Evolutionary conservation across 2,797 vertebrate species (phyloP).

Genomic region (Bryconaethiops microstoma): DNA sequence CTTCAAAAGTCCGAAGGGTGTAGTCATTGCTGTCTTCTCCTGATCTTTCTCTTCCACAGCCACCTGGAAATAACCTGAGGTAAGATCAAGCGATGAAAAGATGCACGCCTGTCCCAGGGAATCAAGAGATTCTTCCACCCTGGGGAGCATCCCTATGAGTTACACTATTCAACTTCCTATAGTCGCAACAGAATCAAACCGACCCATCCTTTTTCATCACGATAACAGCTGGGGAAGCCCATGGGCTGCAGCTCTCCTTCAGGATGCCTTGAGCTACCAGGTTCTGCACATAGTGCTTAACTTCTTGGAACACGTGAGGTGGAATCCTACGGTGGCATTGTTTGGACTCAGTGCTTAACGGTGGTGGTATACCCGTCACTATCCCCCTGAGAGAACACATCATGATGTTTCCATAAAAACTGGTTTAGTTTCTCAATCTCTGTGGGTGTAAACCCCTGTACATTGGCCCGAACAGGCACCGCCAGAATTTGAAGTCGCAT

Average conservation of each 20-base stretch:
- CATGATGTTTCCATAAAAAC: neutral
- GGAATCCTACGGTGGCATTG: slow-evolving; percentile 6
- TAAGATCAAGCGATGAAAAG: no score
- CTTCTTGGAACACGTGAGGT: slow-evolving; percentile 18
- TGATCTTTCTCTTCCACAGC: slow-evolving; percentile 16
- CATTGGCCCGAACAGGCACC: neutral
- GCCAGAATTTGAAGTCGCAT: neutral
- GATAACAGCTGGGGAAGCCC: no score
- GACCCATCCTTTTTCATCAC: no score
- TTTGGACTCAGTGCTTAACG: neutral
- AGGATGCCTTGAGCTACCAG: no score
- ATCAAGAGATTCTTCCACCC: no score
- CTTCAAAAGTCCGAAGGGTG: slow-evolving; percentile 39
- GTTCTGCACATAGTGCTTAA: no score
- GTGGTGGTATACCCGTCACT: neutral
- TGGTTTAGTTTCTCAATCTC: neutral
- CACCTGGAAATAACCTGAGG: slow-evolving; percentile 36
- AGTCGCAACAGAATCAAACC: no score
- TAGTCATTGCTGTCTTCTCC: slow-evolving; percentile 39
- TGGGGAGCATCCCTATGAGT: no score
- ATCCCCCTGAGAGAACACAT: slow-evolving; percentile 20
- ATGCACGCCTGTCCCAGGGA: no score
- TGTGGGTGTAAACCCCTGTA: neutral
- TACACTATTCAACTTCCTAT: no score
- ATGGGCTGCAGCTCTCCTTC: no score